These are phyloP conservation scores for Argyrosomus regius DNA, from an alignment of 2,797 vertebrate species.

Conservation along the genomic window DNA sequence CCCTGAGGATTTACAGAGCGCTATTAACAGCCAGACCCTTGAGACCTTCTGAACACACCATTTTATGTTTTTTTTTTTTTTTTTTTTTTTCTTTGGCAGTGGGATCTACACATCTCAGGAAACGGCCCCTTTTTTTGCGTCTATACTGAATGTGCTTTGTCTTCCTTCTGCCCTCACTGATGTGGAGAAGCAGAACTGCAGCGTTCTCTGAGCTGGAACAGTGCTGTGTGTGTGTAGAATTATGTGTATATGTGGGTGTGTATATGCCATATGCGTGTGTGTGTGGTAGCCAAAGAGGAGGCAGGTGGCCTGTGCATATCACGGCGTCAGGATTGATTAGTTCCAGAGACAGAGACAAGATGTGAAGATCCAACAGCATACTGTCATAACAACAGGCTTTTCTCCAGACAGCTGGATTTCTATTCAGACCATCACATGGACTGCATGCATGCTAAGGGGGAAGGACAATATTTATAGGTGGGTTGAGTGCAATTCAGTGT, in stretches of 20 bases:
- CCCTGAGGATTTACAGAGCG: conserved; percentile 67
- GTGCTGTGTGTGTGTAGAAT: conserved; percentile 6
- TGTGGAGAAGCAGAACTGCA: conserved; percentile 27
- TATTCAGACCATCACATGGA: conserved; percentile 74
- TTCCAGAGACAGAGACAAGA: conserved; percentile 72
- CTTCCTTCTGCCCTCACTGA: conserved; percentile 35
- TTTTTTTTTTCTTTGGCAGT: conserved; percentile 35
- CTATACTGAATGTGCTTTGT: conserved; percentile 50
- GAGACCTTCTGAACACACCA: conserved; percentile 62
- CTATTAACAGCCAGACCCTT: conserved; percentile 60
- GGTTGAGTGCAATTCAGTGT: conserved; percentile 31
- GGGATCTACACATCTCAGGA: conserved; percentile 47
- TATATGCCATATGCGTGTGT: background rate
- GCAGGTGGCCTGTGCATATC: conserved; percentile 66
- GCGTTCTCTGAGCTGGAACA: conserved; percentile 27
- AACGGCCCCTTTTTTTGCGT: conserved; percentile 42
- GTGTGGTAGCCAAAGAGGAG: conserved; percentile 48
- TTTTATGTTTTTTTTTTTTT: conserved; percentile 31
- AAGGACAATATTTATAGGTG: conserved; percentile 49
- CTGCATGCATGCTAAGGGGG: conserved; percentile 36
- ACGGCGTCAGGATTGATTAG: conserved; percentile 76
- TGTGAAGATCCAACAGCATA: conserved; percentile 82
- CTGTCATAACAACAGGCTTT: conserved; percentile 84
- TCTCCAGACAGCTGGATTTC: conserved; percentile 86
- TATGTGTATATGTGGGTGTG: background rate